A percentile compares a stretch with the other conserved stretches of the same genome.
Evolutionary conservation across 2,797 vertebrate species (phyloP).

Genomic region (Craterocephalus amniculus): DNA sequence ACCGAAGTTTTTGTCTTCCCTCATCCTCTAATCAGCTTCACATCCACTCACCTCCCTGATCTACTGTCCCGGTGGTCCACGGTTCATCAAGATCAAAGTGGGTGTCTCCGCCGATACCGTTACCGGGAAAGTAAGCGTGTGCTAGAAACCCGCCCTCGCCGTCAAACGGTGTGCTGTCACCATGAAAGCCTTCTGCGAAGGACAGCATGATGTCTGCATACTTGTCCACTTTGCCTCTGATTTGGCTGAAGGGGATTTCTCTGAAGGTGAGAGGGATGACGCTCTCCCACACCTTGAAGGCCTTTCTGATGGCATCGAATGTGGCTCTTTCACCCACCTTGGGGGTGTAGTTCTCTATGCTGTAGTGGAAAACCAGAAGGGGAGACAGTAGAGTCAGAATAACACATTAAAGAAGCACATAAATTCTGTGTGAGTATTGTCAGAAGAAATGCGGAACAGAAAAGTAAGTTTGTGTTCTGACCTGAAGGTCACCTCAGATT

Average conservation of each 20-base stretch:
- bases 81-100: constrained; percentile 93
- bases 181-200: constrained; percentile 93
- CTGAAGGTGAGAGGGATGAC: constrained; percentile 88
- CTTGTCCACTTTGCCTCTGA: constrained; percentile 84
- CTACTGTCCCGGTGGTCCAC: constrained; percentile 88
- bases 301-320: constrained; percentile 87
- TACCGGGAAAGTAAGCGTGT: constrained; percentile 93
- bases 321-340: constrained; percentile 90
- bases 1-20: neutral
- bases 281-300: constrained; percentile 89
- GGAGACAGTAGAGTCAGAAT: neutral
- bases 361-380: constrained; percentile 50
- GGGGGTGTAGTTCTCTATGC: constrained; percentile 94
- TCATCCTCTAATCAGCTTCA: neutral
- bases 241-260: constrained; percentile 88
- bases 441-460: neutral
- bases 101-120: constrained; percentile 92
- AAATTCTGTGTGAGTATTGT: neutral
- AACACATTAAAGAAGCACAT: neutral
- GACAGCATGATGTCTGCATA: constrained; percentile 95
- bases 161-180: constrained; percentile 93
- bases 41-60: constrained; percentile 85
- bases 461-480: constrained; percentile 50
- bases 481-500: constrained; percentile 92
- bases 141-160: constrained; percentile 93